phyloP scores from a whole-genome alignment of 2,888 invertebrate species.

The Meteorus cinctellus region DNA sequence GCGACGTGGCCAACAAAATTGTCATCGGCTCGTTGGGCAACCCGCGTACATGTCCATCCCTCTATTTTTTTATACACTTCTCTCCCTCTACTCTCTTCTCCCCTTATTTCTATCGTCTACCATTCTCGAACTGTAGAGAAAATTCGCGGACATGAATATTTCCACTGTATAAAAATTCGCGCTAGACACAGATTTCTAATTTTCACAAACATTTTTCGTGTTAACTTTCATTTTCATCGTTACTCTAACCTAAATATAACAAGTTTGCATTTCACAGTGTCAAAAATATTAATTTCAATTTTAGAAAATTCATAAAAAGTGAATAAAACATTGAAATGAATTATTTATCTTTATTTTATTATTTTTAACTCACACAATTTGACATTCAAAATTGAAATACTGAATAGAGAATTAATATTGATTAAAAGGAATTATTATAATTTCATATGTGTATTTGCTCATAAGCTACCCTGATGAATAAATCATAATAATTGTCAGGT shows the following conservation, averaged over 20 bases:
- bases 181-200: not conserved
- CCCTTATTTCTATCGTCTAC: not conserved
- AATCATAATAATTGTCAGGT: not conserved
- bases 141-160: not conserved
- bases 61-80: not conserved
- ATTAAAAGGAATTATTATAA: not conserved
- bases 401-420: not conserved
- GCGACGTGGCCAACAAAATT: conserved; percentile 45
- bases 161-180: not conserved
- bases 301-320: not conserved
- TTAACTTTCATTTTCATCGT: not conserved
- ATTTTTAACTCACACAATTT: not conserved
- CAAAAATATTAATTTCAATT: not conserved
- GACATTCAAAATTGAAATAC: not conserved
- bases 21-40: conserved; percentile 45
- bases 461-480: not conserved
- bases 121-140: not conserved
- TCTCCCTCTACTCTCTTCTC: not conserved
- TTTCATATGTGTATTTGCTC: not conserved
- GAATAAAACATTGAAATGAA: not conserved
- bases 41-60: conserved; percentile 2
- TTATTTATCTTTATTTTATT: not conserved
- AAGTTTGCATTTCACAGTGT: not conserved
- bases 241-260: not conserved
- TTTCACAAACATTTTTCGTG: not conserved